Evolutionary conservation across 1,140 invertebrate species (phyloP).

Genomic region (Melipona quadrifasciata): DNA sequence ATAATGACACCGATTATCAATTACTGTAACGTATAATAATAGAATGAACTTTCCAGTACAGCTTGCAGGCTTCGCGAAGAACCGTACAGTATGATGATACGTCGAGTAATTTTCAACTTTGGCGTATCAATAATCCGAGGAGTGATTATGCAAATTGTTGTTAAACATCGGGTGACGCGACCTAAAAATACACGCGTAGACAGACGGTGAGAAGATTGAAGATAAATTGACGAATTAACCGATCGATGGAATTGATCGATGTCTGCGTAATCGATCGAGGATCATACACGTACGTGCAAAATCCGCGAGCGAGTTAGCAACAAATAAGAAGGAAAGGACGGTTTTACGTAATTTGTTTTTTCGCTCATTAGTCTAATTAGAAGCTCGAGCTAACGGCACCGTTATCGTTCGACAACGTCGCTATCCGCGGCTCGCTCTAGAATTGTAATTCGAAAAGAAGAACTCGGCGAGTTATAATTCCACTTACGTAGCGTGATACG

Average conservation of each 20-base stretch:
- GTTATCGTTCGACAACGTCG: not conserved
- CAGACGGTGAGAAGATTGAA: not conserved
- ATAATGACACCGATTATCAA: no score
- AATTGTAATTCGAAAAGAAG: not conserved
- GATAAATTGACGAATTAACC: not conserved
- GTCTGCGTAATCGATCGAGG: not conserved
- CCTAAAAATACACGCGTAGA: not conserved
- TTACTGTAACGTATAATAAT: no score
- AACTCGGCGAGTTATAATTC: not conserved
- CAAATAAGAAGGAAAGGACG: not conserved
- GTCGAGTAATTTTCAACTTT: no score
- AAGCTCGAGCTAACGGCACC: slow-evolving; percentile 5
- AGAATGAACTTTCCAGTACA: no score
- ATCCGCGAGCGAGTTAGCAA: not conserved
- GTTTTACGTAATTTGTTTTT: slow-evolving; percentile 39
- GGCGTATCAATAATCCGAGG: no score
- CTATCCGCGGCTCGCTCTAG: not conserved
- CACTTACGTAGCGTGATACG: rapidly evolving
- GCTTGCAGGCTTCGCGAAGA: no score
- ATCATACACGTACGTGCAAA: no score
- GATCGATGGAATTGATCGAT: not conserved
- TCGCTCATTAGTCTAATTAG: slow-evolving; percentile 43
- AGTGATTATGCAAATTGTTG: no score
- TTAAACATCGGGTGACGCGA: not conserved
- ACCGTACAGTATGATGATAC: no score